Evolutionary conservation across 2,113 vertebrate species (phyloP).

Genomic region (Entelurus aequoreus): DNA sequence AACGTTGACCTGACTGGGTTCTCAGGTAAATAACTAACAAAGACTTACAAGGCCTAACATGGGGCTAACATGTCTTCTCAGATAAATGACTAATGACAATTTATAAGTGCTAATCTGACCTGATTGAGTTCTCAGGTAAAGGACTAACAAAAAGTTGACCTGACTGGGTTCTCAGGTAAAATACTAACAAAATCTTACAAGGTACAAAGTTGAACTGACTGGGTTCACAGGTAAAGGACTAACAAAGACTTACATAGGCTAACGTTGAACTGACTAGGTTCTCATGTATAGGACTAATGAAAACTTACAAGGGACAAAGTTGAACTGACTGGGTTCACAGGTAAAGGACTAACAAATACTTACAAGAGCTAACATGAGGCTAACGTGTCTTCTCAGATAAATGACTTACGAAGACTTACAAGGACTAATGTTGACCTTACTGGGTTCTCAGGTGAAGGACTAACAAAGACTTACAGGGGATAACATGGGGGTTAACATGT

Average conservation of each 20-base stretch:
- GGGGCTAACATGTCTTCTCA: not conserved
- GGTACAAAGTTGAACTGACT: not conserved
- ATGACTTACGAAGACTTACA: not conserved
- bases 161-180: constrained; percentile 86
- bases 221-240: constrained; percentile 12
- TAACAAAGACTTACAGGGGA: no score
- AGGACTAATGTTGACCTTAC: constrained; percentile 80
- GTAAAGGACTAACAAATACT: constrained; percentile 49
- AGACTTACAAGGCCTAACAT: no score
- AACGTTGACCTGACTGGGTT: constrained; percentile 86
- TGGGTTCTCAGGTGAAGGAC: constrained; percentile 80
- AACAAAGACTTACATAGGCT: constrained; percentile 1
- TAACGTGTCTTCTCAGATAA: not conserved
- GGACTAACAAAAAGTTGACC: constrained; percentile 71
- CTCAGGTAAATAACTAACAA: constrained; percentile 69
- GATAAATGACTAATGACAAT: constrained; percentile 1
- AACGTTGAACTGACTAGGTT: constrained; percentile 4
- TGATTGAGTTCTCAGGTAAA: constrained; percentile 4
- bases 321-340: constrained; percentile 90
- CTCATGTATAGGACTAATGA: no score
- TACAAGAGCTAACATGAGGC: not conserved
- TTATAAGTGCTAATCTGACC: not conserved
- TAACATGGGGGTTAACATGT: no score
- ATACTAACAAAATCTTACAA: constrained; percentile 21
- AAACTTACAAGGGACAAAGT: constrained; percentile 45